phyloP scores from a whole-genome alignment of 2,888 invertebrate species.

The Cylindroiulus punctatus region DNA sequence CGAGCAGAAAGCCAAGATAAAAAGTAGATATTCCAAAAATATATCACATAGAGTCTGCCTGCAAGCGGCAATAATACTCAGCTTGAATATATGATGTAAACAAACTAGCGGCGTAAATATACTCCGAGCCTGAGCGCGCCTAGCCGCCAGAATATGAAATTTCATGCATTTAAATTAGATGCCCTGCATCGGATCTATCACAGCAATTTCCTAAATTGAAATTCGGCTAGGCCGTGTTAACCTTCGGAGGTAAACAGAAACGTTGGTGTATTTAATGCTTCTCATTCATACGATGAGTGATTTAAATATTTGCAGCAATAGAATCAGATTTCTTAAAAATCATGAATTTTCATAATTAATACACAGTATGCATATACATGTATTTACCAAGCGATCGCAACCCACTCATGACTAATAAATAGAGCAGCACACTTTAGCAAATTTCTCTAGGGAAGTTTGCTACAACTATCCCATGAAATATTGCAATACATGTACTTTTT shows the following conservation, averaged over 20 bases:
- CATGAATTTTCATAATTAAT: too few species aligned
- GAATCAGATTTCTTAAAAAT: too few species aligned
- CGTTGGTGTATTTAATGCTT: not conserved
- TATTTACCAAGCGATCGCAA: too few species aligned
- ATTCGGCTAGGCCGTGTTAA: not conserved
- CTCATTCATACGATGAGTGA: not conserved
- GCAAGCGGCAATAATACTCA: slow-evolving; percentile 23
- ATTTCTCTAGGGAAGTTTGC: too few species aligned
- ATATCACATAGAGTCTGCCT: slow-evolving; percentile 21
- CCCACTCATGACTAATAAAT: too few species aligned
- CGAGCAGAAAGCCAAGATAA: slow-evolving; percentile 30
- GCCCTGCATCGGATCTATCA: not conserved
- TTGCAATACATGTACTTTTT: too few species aligned
- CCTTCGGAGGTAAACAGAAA: not conserved
- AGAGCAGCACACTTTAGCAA: too few species aligned
- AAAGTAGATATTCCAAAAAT: slow-evolving; percentile 30
- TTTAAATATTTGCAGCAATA: too few species aligned
- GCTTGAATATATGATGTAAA: slow-evolving; percentile 37
- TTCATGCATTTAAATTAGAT: slow-evolving; percentile 38
- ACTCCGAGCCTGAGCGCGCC: not conserved
- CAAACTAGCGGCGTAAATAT: slow-evolving; percentile 7
- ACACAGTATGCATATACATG: too few species aligned
- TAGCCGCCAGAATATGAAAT: slow-evolving; percentile 17
- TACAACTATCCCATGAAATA: too few species aligned
- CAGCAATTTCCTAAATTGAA: slow-evolving; percentile 26